Conservation (phyloP, 2,113 vertebrate genomes). For the Microcebus jonahi region DNA sequence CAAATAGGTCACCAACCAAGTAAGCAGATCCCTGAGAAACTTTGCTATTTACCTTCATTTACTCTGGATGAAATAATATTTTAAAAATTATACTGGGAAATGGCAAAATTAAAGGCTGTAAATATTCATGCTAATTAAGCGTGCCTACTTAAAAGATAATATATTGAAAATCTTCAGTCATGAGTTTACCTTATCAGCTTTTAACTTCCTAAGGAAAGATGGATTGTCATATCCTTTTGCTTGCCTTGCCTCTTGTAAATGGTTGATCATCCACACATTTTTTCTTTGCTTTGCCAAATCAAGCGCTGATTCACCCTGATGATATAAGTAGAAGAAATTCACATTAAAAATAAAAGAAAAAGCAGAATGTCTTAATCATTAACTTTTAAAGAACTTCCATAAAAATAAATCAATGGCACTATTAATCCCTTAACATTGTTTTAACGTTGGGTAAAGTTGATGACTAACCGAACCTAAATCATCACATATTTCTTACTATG, state of each 20-base stretch:
- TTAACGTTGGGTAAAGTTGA: constrained; percentile 53
- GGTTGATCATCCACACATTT: constrained; percentile 99
- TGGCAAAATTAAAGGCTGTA: not conserved
- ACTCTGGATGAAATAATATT: not conserved
- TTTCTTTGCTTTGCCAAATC: constrained; percentile 99
- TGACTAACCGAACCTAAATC: constrained; percentile 15
- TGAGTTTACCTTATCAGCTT: constrained; percentile 95
- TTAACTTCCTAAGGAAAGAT: constrained; percentile 96
- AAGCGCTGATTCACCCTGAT: constrained; percentile 96
- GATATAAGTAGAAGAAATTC: constrained; percentile 65
- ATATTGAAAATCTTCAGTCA: not conserved
- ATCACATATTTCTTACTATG: constrained; percentile 25
- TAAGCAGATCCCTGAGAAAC: not conserved
- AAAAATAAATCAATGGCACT: constrained; percentile 60
- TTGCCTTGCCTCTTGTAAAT: constrained; percentile 97
- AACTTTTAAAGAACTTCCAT: constrained; percentile 54
- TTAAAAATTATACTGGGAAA: not conserved
- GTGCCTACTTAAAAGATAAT: not conserved
- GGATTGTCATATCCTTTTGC: constrained; percentile 99
- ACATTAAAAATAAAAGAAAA: constrained; percentile 78
- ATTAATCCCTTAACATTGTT: constrained; percentile 45
- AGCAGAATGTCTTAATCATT: constrained; percentile 7
- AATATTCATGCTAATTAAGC: not conserved
- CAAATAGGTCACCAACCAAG: not conserved
- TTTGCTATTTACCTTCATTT: not conserved